phyloP scores from a whole-genome alignment of 2,113 vertebrate species.

The Apistogramma diplotaenia region DNA sequence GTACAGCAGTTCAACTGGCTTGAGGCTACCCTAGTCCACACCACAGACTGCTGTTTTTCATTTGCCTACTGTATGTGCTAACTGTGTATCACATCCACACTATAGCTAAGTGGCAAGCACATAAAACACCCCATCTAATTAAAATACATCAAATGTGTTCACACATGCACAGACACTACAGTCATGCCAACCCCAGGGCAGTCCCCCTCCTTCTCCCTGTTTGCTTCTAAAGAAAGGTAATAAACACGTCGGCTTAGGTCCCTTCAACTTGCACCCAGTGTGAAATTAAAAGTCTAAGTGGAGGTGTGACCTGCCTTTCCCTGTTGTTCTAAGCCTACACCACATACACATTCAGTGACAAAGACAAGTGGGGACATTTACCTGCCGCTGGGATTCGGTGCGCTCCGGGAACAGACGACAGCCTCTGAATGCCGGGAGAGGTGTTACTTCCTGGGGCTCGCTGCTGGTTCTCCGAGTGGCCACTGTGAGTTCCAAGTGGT shows the following conservation, averaged over 20 bases:
- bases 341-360: background rate
- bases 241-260: slow-evolving; percentile 7
- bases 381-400: slow-evolving; percentile 74
- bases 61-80: slow-evolving; percentile 28
- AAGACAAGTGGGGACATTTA: slow-evolving; percentile 35
- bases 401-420: slow-evolving; percentile 63
- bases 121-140: slow-evolving; percentile 43
- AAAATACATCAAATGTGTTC: slow-evolving; percentile 45
- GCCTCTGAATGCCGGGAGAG: slow-evolving; percentile 69
- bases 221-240: slow-evolving; percentile 17
- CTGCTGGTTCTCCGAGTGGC: slow-evolving; percentile 72
- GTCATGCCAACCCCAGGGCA: slow-evolving; percentile 33
- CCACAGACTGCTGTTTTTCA: slow-evolving; percentile 42
- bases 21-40: slow-evolving; percentile 6
- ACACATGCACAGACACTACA: slow-evolving; percentile 34
- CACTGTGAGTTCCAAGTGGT: slow-evolving; percentile 66
- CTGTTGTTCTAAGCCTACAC: background rate
- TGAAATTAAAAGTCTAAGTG: background rate
- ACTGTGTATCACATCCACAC: slow-evolving; percentile 27
- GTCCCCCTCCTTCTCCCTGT: background rate
- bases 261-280: background rate
- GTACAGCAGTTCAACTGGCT: slow-evolving; percentile 27
- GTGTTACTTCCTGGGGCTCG: slow-evolving; percentile 66
- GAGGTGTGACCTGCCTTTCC: background rate
- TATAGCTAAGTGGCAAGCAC: slow-evolving; percentile 28